These are phyloP conservation scores for Arge pagana DNA, from an alignment of 2,888 invertebrate genomes.

Conservation along the genomic window DNA sequence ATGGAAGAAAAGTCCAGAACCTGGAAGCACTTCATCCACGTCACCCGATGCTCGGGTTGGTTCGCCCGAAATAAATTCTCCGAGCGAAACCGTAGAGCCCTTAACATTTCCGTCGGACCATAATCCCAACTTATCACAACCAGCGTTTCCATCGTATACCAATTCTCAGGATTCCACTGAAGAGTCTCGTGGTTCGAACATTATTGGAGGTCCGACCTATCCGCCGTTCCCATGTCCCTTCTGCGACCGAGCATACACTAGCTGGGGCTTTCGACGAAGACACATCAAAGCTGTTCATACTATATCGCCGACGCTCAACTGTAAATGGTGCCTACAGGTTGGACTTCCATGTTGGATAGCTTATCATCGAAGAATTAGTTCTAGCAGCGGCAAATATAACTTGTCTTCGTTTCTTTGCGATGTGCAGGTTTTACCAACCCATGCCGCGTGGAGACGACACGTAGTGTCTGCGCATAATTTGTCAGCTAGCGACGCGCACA, in stretches of 20 bases:
- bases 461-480: constrained; percentile 64
- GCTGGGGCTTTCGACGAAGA: constrained; percentile 68
- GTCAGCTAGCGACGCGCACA: constrained; percentile 64
- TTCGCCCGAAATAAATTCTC: constrained; percentile 6
- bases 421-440: constrained; percentile 59
- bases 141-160: constrained; percentile 29
- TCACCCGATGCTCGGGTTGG: not conserved
- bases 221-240: constrained; percentile 68
- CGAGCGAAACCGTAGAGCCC: constrained; percentile 14
- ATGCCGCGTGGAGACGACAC: constrained; percentile 66
- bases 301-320: constrained; percentile 58
- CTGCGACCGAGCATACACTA: constrained; percentile 67
- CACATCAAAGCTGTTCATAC: constrained; percentile 67
- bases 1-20: constrained; percentile 22
- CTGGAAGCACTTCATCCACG: constrained; percentile 12
- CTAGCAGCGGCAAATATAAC: too few relatives aligned
- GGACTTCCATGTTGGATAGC: constrained; percentile 18
- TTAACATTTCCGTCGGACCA: constrained; percentile 18
- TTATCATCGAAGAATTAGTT: not conserved
- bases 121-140: constrained; percentile 29
- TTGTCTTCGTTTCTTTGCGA: too few relatives aligned
- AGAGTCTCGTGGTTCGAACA: constrained; percentile 25
- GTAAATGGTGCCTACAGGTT: constrained; percentile 62
- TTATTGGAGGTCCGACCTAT: constrained; percentile 35
- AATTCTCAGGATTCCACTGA: constrained; percentile 4